Base-by-base conservation (phyloP, 2,888 invertebrate species). In the Cyrtodaria siliqua region DNA sequence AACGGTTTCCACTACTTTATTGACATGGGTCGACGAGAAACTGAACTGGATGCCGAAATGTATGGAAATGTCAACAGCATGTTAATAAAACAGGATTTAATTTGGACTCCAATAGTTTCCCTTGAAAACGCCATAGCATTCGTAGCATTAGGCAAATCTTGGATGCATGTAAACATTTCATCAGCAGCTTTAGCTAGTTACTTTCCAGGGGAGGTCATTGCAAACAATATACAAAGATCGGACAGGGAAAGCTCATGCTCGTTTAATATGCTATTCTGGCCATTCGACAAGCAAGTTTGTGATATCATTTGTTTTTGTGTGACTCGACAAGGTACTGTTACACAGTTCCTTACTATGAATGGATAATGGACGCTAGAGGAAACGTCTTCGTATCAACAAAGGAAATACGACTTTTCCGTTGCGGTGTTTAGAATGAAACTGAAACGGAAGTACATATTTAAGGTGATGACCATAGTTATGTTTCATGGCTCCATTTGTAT, bases 261-360 rank as follows among this genome's bases (percentile, higher is more conserved):
- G 12, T 67, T 67, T 40, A 61, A 71, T 24, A 57, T 76, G 56
- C 70, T 67, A 38, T 76, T 47, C 50, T 77, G 76, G 76, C 76
- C 76, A 12, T 77, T 67, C 49, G 76, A 77, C 33, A 57, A 67
- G 56, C 76, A 77, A 18, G 29, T 62, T 9, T 77, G 76, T 59
- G 42, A 61, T 1, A 18, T 77, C 9, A 2, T 8, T 1, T 40
- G n/a, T 71, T 2, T 52, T 67, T 8, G 27, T 62, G 1, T 59
- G 1, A 8, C n/a, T 1, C 2, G 26, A 26, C 4, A 40, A 60
- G 16, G n/a, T 68, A 4, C 42, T 40, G 6, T 52, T 68, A 20
- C 12, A 6, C 20, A 18, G 9, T 18, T n/a, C 3, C 20, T 44
- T 9, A 16, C 14, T 16, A 18, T 18, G 6, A 64, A 47, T 18